Base-by-base conservation (phyloP, 2,113 vertebrate species). In the Pavo muticus region DNA sequence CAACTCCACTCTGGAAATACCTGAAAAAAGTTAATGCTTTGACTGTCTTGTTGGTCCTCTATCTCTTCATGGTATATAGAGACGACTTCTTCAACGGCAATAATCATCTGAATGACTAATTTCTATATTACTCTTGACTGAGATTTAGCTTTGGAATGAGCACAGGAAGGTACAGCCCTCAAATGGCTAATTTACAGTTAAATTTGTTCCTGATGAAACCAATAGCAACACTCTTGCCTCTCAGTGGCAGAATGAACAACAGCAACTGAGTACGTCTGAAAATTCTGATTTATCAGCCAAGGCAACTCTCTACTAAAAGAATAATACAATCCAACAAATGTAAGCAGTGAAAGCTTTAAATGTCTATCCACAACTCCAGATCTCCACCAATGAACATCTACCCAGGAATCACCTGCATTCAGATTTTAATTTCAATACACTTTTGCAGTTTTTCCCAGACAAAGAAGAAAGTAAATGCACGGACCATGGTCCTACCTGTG, bases 401-500 rank as follows among this genome's bases (percentile, higher is more conserved):
- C 6, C 27, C 47, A 45, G n/a, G 29, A n/a, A 16, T 1, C 29
- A 5, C 7, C 21, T 32, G 7, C 10, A 39, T 6, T n/a, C 45
- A 42, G 9, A 47, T 4, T 27, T 8, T 4, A 35, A 73, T 10
- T 14, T 13, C 57, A 40, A 30, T 50, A 30, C 59, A 14, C 54
- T 19, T 15, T 5, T 27, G n/a, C 72, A 48, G 25, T 5, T 88
- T 90, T 73, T 45, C 9, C 9, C 35, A 35, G 27, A 11, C 37
- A 54, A 42, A 60, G 11, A 82, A 9, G 13, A 65, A 77, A 16
- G 42, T 1, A 50, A 32, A n/a, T 1, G 12, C 0, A 3, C 0
- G 5, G 44, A 10, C 4, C 44, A 2, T 0, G 65, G 45, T 74
- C 98, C 86, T 99, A 99, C 99, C 99, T 99, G 99, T 44, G 99